These are phyloP conservation scores for Paracanthobrama guichenoti DNA, from an alignment of 2,113 vertebrate species.

Conservation along the genomic window DNA sequence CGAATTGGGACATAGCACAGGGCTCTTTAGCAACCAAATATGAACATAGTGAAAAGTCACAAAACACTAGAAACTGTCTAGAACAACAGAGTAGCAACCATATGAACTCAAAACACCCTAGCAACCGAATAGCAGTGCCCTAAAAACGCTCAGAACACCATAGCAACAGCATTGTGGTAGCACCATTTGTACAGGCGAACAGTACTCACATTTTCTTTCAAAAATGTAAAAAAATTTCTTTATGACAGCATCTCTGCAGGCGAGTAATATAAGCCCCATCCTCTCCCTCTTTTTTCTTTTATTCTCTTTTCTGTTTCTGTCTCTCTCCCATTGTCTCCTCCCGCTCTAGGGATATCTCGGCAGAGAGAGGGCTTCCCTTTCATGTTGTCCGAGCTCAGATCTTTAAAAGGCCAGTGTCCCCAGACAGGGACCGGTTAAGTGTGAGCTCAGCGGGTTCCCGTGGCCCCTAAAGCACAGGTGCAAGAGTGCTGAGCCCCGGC, in stretches of 20 bases:
- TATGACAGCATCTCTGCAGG: slow-evolving; percentile 23
- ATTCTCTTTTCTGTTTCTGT: slow-evolving; percentile 8
- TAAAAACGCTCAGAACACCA: not conserved
- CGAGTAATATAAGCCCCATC: not conserved
- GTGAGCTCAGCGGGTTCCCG: not conserved
- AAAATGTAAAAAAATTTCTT: not conserved
- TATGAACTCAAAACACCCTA: not conserved
- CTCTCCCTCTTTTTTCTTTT: slow-evolving; percentile 9
- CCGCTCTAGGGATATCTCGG: slow-evolving; percentile 44
- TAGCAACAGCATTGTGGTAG: slow-evolving; percentile 17
- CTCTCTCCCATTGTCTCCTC: slow-evolving; percentile 9
- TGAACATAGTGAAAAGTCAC: not conserved
- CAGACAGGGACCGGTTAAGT: slow-evolving; percentile 33
- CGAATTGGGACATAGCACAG: no score
- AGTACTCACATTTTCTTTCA: not conserved
- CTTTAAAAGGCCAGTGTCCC: slow-evolving; percentile 52
- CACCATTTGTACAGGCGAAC: not conserved
- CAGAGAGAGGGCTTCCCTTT: slow-evolving; percentile 51
- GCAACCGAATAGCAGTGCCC: not conserved
- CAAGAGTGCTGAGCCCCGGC: slow-evolving; percentile 7
- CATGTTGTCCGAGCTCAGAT: slow-evolving; percentile 57
- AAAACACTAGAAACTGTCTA: not conserved
- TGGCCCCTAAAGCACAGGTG: slow-evolving; percentile 48
- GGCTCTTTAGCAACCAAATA: not conserved
- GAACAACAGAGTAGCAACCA: not conserved